Percentiles rank a stretch among this genome's conserved stretches.
These are phyloP conservation scores for Exocentrus adspersus DNA, from an alignment of 2,888 invertebrate genomes.

Conservation along the genomic window DNA sequence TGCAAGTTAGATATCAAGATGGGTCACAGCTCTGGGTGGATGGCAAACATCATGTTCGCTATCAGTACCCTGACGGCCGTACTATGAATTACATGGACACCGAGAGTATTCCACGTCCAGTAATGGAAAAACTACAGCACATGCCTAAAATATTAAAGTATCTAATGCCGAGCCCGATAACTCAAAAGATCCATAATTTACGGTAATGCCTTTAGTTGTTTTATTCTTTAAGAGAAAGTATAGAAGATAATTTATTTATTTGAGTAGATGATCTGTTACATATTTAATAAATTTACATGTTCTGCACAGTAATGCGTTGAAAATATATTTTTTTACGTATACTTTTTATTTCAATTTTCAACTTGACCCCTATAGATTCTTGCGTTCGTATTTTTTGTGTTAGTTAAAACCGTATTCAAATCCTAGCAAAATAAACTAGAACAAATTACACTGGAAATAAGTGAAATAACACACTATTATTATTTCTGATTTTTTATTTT, in stretches of 20 bases:
- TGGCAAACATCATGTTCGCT: constrained; percentile 51
- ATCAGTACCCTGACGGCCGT: constrained; percentile 58
- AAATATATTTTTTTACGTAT: constrained; percentile 15
- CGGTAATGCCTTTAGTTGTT: constrained; percentile 35
- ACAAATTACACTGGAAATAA: no score
- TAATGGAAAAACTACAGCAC: constrained; percentile 64
- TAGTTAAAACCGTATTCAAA: no score
- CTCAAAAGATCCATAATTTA: constrained; percentile 50
- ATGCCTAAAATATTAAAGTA: constrained; percentile 64
- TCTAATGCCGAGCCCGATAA: constrained; percentile 57
- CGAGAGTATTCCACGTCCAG: constrained; percentile 58
- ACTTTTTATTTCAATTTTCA: not conserved
- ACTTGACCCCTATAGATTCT: no score
- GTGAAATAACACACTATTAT: not conserved
- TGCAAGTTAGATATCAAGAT: constrained; percentile 58
- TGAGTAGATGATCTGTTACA: constrained; percentile 15
- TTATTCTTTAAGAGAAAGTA: constrained; percentile 16
- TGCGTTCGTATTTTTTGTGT: no score
- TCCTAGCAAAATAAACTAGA: no score
- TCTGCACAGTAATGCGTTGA: constrained; percentile 5
- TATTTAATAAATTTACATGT: constrained; percentile 2
- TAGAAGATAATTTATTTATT: constrained; percentile 16
- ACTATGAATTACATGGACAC: constrained; percentile 55
- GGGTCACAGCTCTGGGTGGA: constrained; percentile 60
- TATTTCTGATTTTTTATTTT: constrained; percentile 1